These are phyloP conservation scores for Philotrypesis tridentata DNA, from an alignment of 1,140 invertebrate species.

Conservation along the genomic window DNA sequence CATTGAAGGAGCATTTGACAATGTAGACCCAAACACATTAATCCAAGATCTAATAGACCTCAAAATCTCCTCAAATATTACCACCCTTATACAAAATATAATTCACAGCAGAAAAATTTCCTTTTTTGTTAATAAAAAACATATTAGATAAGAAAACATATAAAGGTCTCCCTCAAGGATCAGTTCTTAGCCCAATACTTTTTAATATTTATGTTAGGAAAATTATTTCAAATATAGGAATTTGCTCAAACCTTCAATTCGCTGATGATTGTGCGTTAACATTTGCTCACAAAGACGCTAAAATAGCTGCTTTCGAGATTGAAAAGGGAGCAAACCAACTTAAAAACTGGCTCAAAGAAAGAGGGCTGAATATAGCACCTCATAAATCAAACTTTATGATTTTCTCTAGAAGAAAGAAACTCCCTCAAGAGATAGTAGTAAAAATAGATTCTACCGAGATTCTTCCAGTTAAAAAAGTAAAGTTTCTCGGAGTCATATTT, in stretches of 20 bases:
- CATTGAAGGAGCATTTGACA: slow-evolving; percentile 52
- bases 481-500: slow-evolving; percentile 46
- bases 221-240: slow-evolving; percentile 1
- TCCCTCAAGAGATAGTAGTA: background rate
- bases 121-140: slow-evolving; percentile 12
- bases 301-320: background rate
- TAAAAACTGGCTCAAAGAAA: slow-evolving; percentile 19
- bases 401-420: slow-evolving; percentile 12
- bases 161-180: slow-evolving; percentile 48
- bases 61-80: slow-evolving; percentile 1
- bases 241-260: slow-evolving; percentile 29
- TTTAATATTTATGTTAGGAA: slow-evolving; percentile 47
- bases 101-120: slow-evolving; percentile 7
- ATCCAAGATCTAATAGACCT: slow-evolving; percentile 28
- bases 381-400: slow-evolving; percentile 44
- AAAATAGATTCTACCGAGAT: slow-evolving; percentile 43
- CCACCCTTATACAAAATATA: slow-evolving; percentile 8
- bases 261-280: slow-evolving; percentile 42
- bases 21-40: slow-evolving; percentile 39
- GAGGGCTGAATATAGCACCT: slow-evolving; percentile 24
- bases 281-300: background rate
- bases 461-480: too few relatives aligned
- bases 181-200: slow-evolving; percentile 44
- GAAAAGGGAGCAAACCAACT: background rate
- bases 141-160: background rate